These are phyloP conservation scores for Oreamnos americanus DNA, from an alignment of 2,113 vertebrate species.

Conservation along the genomic window DNA sequence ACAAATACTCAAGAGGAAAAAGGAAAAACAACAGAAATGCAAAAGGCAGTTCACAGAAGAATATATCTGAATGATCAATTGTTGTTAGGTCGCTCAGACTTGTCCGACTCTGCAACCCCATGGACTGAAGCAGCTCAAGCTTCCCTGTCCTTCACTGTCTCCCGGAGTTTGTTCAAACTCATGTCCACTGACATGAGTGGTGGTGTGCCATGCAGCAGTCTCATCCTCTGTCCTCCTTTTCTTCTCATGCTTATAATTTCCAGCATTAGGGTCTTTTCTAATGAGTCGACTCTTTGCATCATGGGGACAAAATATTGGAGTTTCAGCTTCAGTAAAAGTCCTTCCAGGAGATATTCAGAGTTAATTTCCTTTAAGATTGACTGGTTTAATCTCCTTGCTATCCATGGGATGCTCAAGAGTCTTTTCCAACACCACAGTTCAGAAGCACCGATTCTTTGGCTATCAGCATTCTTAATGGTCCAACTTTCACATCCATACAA, in stretches of 20 bases:
- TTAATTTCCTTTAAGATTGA: background rate
- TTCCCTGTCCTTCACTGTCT: background rate
- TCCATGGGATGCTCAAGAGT: background rate
- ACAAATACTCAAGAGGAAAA: background rate
- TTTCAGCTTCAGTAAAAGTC: background rate
- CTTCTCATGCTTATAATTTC: background rate
- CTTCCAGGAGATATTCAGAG: background rate
- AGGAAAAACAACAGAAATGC: background rate
- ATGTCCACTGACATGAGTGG: background rate
- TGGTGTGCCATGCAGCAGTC: background rate
- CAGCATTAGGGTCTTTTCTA: background rate
- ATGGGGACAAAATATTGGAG: background rate
- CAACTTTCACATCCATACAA: background rate
- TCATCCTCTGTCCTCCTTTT: background rate
- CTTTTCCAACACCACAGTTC: background rate
- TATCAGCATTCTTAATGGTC: background rate
- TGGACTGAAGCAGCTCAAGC: background rate
- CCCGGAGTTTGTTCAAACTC: background rate
- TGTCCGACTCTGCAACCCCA: background rate
- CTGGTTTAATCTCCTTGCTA: background rate
- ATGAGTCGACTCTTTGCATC: background rate
- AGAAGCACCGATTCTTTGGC: fast-evolving
- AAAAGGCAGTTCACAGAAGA: background rate
- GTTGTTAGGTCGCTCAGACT: fast-evolving
- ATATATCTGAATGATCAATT: background rate